Conservation (phyloP, 1,140 invertebrate species). For the Drosophila takahashii region DNA sequence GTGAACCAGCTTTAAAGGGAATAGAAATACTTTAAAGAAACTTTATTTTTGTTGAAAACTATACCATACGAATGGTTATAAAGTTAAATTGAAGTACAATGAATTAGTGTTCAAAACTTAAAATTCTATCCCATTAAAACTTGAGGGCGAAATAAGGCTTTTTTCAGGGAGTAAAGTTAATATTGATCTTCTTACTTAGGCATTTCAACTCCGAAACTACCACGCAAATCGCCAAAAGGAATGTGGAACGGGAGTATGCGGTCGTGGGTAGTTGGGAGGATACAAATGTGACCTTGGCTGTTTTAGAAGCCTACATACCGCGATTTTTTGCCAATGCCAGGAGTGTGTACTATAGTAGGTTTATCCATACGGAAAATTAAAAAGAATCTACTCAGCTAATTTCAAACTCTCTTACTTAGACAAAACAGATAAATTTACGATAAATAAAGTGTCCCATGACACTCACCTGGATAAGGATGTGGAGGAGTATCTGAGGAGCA, state of each 20-base stretch:
- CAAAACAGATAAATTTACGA: constrained; percentile 87
- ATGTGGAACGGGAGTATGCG: constrained; percentile 93
- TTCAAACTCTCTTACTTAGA: constrained; percentile 87
- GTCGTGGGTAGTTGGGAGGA: constrained; percentile 95
- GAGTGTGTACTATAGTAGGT: constrained; percentile 74
- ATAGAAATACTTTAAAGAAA: background rate
- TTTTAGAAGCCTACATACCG: constrained; percentile 93
- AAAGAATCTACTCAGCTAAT: background rate
- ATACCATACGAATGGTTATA: background rate
- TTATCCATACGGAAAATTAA: too few species aligned
- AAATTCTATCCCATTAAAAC: constrained; percentile 2
- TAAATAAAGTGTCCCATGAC: constrained; percentile 85
- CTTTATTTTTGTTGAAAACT: too few species aligned
- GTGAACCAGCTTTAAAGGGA: background rate
- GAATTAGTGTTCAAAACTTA: too few species aligned
- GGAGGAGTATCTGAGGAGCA: constrained; percentile 59
- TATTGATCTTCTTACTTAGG: constrained; percentile 83
- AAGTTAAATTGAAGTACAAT: too few species aligned
- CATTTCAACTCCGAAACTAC: constrained; percentile 93
- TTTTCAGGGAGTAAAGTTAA: constrained; percentile 33
- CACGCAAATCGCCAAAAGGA: constrained; percentile 91
- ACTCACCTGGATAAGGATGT: constrained; percentile 70
- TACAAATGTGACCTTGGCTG: constrained; percentile 92
- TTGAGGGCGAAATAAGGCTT: background rate
- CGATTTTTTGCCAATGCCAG: constrained; percentile 92